phyloP scores from a whole-genome alignment of 2,888 invertebrate genomes.

The Scaptomyza reducta region DNA sequence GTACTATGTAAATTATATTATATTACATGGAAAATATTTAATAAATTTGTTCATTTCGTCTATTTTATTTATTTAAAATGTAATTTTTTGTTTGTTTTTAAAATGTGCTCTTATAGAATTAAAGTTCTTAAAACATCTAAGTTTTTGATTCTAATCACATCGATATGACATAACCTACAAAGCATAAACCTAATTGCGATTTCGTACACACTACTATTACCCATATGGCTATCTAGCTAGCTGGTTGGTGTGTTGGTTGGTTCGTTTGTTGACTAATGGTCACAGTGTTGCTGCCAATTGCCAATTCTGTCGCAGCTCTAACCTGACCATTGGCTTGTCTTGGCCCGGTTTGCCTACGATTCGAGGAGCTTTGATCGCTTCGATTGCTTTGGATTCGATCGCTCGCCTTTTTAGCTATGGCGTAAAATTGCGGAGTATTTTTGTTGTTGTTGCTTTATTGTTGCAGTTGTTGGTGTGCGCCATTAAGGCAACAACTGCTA shows the following conservation, averaged over 20 bases:
- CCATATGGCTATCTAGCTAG: not conserved
- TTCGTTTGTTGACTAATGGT: constrained; percentile 1
- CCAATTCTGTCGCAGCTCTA: constrained; percentile 10
- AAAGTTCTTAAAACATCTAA: not conserved
- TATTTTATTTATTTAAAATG: too few relatives aligned
- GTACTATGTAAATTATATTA: too few relatives aligned
- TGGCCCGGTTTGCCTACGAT: constrained; percentile 69
- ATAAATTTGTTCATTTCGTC: too few relatives aligned
- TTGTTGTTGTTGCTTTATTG: constrained; percentile 33
- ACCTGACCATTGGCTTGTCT: constrained; percentile 17
- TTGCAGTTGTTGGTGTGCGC: constrained; percentile 36
- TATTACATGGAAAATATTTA: too few relatives aligned
- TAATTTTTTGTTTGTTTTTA: too few relatives aligned
- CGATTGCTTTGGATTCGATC: constrained; percentile 71
- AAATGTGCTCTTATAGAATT: too few relatives aligned
- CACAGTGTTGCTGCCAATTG: constrained; percentile 39
- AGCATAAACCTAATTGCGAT: not conserved
- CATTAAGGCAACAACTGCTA: constrained; percentile 72
- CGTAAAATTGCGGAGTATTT: constrained; percentile 71
- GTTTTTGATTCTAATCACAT: not conserved
- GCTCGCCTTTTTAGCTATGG: constrained; percentile 74
- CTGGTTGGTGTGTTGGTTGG: too few relatives aligned
- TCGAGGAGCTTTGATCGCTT: constrained; percentile 49
- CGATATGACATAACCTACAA: not conserved
- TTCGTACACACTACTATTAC: not conserved